A percentile compares a stretch with the other conserved stretches of the same genome.
These are phyloP conservation scores for Petrocephalus zakoni DNA, from an alignment of 2,113 vertebrate genomes.

Conservation along the genomic window DNA sequence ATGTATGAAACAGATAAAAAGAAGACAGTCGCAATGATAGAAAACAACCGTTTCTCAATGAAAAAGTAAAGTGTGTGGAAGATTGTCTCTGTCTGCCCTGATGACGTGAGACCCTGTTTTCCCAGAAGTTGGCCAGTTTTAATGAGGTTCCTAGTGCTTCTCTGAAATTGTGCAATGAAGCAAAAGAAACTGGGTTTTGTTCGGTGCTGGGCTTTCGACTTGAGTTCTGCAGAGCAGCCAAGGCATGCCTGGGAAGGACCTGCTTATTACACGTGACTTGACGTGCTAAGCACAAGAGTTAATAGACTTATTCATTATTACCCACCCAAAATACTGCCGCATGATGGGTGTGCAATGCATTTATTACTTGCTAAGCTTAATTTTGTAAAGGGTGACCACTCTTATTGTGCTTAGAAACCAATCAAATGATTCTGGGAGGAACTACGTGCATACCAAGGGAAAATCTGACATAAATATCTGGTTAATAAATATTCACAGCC, in stretches of 20 bases:
- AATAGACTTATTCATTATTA: background rate
- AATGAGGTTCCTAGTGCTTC: background rate
- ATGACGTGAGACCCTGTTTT: background rate
- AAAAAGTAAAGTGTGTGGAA: background rate
- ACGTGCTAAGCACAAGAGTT: background rate
- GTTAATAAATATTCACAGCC: constrained; percentile 5
- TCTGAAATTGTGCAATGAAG: constrained; percentile 4
- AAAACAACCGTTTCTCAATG: background rate
- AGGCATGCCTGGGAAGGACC: background rate
- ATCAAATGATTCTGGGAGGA: background rate
- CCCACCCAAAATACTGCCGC: background rate
- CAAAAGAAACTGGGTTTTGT: background rate
- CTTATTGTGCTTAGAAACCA: background rate
- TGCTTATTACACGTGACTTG: background rate
- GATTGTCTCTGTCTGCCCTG: too few species aligned
- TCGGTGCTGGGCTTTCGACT: background rate
- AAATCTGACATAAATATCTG: background rate
- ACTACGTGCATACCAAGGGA: background rate
- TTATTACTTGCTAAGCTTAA: background rate
- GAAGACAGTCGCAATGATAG: background rate
- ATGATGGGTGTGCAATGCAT: background rate
- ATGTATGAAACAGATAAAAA: background rate
- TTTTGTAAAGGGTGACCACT: background rate
- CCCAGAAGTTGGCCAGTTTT: background rate
- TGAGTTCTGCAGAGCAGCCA: background rate